Evolutionary conservation across 1,140 invertebrate species (phyloP).

Genomic region (Drosophila busckii): DNA sequence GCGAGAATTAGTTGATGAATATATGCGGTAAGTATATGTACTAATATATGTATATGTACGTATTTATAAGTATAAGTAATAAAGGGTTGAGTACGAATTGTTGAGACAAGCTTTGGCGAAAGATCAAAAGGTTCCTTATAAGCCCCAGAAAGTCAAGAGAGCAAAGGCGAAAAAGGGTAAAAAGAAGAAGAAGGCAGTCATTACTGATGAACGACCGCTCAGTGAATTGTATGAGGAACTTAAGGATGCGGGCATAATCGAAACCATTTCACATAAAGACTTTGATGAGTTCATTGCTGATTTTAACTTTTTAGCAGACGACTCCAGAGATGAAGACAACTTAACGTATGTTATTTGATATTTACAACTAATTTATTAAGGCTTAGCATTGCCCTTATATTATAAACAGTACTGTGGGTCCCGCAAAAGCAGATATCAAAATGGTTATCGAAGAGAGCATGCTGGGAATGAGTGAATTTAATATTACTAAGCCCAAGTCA

Average conservation of each 20-base stretch:
- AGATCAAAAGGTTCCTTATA: conserved; percentile 78
- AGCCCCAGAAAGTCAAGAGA: conserved; percentile 63
- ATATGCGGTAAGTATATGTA: conserved; percentile 79
- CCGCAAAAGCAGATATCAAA: conserved; percentile 83
- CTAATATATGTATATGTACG: background rate
- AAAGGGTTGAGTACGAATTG: conserved; percentile 80
- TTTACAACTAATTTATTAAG: background rate
- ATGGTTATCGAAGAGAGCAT: conserved; percentile 67
- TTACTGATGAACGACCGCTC: conserved; percentile 87
- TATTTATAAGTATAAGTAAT: too few species aligned
- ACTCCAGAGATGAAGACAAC: conserved; percentile 75
- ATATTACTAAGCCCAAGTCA: conserved; percentile 86
- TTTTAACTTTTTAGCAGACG: conserved; percentile 83
- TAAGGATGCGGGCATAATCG: conserved; percentile 86
- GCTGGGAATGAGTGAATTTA: conserved; percentile 82
- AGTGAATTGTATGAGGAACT: conserved; percentile 90
- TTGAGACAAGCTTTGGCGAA: conserved; percentile 80
- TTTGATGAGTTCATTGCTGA: conserved; percentile 87
- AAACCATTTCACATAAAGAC: conserved; percentile 82
- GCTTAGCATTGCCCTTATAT: background rate
- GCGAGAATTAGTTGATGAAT: conserved; percentile 80
- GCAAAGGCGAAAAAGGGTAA: conserved; percentile 80
- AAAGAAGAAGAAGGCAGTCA: conserved; percentile 84
- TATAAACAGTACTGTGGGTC: conserved; percentile 81
- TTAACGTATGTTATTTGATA: conserved; percentile 48